Conservation (phyloP, 2,797 vertebrate genomes). For the Champsocephalus esox region DNA sequence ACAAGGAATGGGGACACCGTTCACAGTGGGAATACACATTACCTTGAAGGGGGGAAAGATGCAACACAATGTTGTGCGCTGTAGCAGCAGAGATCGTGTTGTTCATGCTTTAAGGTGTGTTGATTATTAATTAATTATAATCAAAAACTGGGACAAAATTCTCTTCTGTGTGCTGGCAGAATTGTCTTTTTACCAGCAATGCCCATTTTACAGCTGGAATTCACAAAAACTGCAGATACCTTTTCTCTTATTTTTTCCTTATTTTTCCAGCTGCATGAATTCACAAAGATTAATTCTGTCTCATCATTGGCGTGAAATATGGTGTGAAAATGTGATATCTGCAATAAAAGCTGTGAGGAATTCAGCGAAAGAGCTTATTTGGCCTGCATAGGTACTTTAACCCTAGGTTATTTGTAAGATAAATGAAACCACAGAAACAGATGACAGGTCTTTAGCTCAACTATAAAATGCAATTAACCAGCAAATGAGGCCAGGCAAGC, state of each 20-base stretch:
- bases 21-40: slow-evolving; percentile 79
- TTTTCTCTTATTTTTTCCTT: slow-evolving; percentile 52
- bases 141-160: slow-evolving; percentile 51
- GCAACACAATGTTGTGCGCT: slow-evolving; percentile 38
- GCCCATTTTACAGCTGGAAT: slow-evolving; percentile 37
- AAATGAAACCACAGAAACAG: slow-evolving; percentile 87
- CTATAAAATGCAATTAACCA: slow-evolving; percentile 95
- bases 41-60: slow-evolving; percentile 58
- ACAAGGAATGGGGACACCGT: slow-evolving; percentile 83
- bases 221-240: slow-evolving; percentile 31
- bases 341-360: slow-evolving; percentile 53
- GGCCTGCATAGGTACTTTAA: slow-evolving; percentile 79
- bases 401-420: slow-evolving; percentile 87
- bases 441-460: slow-evolving; percentile 90
- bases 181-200: slow-evolving; percentile 10
- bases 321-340: slow-evolving; percentile 51
- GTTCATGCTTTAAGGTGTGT: slow-evolving; percentile 38
- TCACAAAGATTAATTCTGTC: slow-evolving; percentile 57
- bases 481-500: slow-evolving; percentile 92
- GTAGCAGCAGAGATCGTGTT: slow-evolving; percentile 28
- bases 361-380: slow-evolving; percentile 71
- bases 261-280: slow-evolving; percentile 60
- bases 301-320: slow-evolving; percentile 64
- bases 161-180: background rate
- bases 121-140: slow-evolving; percentile 57